Evolutionary conservation across 2,888 invertebrate genomes (phyloP).

Genomic region (Conus canariensis): DNA sequence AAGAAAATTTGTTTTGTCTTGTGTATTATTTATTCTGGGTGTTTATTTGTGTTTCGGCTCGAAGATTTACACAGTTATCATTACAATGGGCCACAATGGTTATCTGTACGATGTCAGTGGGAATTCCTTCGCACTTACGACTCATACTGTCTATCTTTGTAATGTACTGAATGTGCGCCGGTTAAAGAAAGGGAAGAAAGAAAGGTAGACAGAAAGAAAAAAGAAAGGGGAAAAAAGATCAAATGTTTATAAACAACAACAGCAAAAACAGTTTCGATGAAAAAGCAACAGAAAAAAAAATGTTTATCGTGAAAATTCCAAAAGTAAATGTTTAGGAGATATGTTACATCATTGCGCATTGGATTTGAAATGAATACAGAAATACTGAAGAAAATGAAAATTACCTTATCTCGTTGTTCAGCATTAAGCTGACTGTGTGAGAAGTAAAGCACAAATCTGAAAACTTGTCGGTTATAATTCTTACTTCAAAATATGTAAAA

Average conservation of each 20-base stretch:
- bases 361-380: too few species aligned
- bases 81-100: too few species aligned
- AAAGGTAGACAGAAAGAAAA: background rate
- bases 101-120: background rate
- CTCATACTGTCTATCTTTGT: background rate
- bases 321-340: too few species aligned
- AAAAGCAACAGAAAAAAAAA: too few species aligned
- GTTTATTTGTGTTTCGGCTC: background rate
- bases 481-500: too few species aligned
- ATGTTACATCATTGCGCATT: too few species aligned
- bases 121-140: conserved; percentile 10
- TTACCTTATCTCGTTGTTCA: too few species aligned
- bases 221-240: background rate
- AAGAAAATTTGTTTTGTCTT: background rate
- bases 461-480: too few species aligned
- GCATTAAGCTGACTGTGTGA: too few species aligned
- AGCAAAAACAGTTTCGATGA: too few species aligned
- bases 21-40: background rate
- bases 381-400: background rate
- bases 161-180: background rate
- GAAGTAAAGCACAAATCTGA: too few species aligned
- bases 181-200: background rate
- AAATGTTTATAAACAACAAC: background rate
- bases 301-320: background rate
- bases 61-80: background rate